Evolutionary conservation across 2,113 vertebrate species (phyloP).

Genomic region (Boleophthalmus pectinirostris): DNA sequence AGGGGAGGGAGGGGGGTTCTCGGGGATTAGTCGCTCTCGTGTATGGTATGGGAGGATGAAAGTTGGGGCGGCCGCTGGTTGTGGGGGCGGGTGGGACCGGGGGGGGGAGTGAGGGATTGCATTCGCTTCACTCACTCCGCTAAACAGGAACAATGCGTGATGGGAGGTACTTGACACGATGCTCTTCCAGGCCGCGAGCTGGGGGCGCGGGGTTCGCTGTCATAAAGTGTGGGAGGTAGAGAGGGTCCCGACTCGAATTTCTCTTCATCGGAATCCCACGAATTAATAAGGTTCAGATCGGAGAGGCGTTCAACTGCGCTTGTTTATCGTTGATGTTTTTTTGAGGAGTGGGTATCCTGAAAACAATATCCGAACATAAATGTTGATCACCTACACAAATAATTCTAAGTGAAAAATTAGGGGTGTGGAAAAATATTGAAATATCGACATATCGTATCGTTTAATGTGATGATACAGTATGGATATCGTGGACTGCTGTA

Average conservation of each 20-base stretch:
- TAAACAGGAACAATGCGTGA: conserved; percentile 91
- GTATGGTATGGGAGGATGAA: conserved; percentile 79
- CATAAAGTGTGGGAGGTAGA: conserved; percentile 27
- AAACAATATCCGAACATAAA: too few relatives aligned
- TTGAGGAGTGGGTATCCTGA: too few relatives aligned
- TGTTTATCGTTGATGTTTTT: too few relatives aligned
- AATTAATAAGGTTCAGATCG: not conserved
- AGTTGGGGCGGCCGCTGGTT: conserved; percentile 55
- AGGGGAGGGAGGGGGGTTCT: conserved; percentile 32
- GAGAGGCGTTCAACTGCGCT: too few relatives aligned
- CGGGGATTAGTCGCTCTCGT: conserved; percentile 67
- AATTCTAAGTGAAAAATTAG: too few relatives aligned
- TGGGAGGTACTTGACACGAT: conserved; percentile 98
- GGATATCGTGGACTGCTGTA: too few relatives aligned
- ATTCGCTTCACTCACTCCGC: conserved; percentile 91
- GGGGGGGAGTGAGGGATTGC: conserved; percentile 95
- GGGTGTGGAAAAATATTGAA: too few relatives aligned
- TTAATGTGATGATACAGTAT: too few relatives aligned
- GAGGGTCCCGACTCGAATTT: not conserved
- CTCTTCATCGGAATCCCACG: not conserved
- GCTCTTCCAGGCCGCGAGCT: conserved; percentile 93
- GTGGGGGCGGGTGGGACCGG: conserved; percentile 80
- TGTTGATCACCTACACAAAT: too few relatives aligned
- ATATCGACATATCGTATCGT: too few relatives aligned
- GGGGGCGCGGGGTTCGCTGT: conserved; percentile 45